Percentiles rank a stretch among this genome's conserved stretches.
Conservation (phyloP, 2,797 vertebrate genomes). For the Psittacula echo region DNA sequence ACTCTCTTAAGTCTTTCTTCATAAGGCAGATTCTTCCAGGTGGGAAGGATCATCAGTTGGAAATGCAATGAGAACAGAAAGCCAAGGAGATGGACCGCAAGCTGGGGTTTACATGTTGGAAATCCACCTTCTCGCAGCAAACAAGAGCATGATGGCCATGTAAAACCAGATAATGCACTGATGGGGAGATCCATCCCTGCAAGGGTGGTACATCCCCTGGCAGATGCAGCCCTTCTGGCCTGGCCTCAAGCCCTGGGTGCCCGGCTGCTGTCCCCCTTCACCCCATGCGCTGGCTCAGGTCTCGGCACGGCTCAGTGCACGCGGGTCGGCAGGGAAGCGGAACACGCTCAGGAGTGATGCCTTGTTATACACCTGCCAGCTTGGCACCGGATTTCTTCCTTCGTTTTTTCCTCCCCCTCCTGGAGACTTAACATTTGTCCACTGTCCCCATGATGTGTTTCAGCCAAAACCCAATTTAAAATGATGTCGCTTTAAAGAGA, state of each 20-base stretch:
- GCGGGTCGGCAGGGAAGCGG: not conserved
- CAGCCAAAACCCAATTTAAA: not conserved
- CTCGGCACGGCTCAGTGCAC: fast-evolving
- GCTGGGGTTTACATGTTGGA: fast-evolving
- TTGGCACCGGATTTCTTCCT: not conserved
- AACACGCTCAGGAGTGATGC: not conserved
- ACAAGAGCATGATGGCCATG: fast-evolving
- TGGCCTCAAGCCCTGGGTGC: not conserved
- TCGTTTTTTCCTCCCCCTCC: not conserved
- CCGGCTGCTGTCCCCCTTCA: not conserved
- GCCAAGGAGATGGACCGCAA: not conserved
- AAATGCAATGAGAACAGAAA: not conserved
- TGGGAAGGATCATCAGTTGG: not conserved
- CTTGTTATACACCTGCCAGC: not conserved
- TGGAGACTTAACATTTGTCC: not conserved
- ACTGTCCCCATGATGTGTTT: not conserved
- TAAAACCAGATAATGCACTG: fast-evolving
- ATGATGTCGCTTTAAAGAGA: not conserved
- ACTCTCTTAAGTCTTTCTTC: not conserved
- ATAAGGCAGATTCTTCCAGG: not conserved
- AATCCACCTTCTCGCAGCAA: not conserved
- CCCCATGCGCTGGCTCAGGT: fast-evolving
- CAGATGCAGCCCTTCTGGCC: not conserved
- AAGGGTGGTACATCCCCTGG: not conserved
- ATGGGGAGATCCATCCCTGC: not conserved